A percentile compares a stretch with the other conserved stretches of the same genome.
Conservation (phyloP, 2,113 vertebrate genomes). For the Enhydra lutris region DNA sequence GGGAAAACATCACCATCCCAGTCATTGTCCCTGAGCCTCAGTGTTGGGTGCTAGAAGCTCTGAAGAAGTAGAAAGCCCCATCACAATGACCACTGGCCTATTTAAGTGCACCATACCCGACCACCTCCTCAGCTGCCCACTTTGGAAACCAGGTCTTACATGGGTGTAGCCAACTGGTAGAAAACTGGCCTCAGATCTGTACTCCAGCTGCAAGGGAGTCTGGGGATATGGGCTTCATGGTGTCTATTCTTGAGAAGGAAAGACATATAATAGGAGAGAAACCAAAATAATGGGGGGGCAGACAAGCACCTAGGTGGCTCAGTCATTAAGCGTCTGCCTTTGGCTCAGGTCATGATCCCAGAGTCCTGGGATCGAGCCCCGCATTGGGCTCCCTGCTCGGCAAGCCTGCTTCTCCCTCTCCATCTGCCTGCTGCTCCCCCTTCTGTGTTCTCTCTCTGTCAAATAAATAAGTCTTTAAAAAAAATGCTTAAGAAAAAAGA, state of each 20-base stretch:
- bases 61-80: not conserved
- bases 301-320: too few relatives aligned
- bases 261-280: not conserved
- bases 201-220: not conserved
- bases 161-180: too few relatives aligned
- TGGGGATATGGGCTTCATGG: not conserved
- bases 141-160: not conserved
- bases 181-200: not conserved
- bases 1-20: not conserved
- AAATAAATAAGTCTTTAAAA: too few relatives aligned
- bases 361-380: too few relatives aligned
- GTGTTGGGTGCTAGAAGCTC: not conserved
- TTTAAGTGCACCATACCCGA: too few relatives aligned
- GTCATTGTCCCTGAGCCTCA: not conserved
- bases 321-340: too few relatives aligned
- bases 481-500: too few relatives aligned
- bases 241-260: not conserved
- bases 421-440: too few relatives aligned
- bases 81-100: not conserved
- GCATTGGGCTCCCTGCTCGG: too few relatives aligned
- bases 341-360: too few relatives aligned
- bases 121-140: not conserved
- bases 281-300: not conserved
- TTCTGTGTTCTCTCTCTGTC: too few relatives aligned
- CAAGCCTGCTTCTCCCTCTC: too few relatives aligned